These are phyloP conservation scores for Neodontobutis hainanensis DNA, from an alignment of 2,113 vertebrate genomes.

Conservation along the genomic window DNA sequence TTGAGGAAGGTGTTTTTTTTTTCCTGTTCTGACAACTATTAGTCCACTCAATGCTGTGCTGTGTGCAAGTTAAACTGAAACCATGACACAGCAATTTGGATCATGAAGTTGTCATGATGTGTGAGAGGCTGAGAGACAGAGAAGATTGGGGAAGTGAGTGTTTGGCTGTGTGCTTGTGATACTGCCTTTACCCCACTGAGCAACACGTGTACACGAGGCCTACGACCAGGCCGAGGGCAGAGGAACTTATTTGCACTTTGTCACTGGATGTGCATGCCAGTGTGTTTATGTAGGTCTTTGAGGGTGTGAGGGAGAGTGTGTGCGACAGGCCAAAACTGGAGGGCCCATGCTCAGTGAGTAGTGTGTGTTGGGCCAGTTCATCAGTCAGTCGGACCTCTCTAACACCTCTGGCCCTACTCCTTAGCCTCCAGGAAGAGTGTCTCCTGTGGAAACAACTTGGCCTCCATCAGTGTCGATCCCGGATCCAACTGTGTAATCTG, in stretches of 20 bases:
- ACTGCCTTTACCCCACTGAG: conserved; percentile 74
- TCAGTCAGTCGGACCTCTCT: conserved; percentile 51
- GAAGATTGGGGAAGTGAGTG: conserved; percentile 35
- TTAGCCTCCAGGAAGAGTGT: conserved; percentile 98
- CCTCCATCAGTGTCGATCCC: conserved; percentile 90
- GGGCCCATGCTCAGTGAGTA: conserved; percentile 73
- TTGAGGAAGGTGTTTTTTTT: conserved; percentile 48
- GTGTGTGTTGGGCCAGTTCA: conserved; percentile 68
- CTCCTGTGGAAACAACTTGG: conserved; percentile 98
- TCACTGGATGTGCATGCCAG: conserved; percentile 72
- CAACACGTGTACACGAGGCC: conserved; percentile 66
- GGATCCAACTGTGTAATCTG: conserved; percentile 96
- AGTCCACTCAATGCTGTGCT: conserved; percentile 59
- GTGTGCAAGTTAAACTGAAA: conserved; percentile 54
- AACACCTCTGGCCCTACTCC: conserved; percentile 90
- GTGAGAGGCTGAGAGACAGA: conserved; percentile 4
- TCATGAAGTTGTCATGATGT: conserved; percentile 47
- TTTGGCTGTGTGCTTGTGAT: conserved; percentile 81
- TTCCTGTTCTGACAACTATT: conserved; percentile 59
- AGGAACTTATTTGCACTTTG: conserved; percentile 68
- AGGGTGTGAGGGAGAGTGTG: conserved; percentile 37
- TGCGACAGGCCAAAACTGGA: conserved; percentile 55
- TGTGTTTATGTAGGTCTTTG: conserved; percentile 56
- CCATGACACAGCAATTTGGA: conserved; percentile 63
- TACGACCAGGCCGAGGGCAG: conserved; percentile 61